Evolutionary conservation across 2,797 vertebrate species (phyloP).

Genomic region (Sylvia borin): DNA sequence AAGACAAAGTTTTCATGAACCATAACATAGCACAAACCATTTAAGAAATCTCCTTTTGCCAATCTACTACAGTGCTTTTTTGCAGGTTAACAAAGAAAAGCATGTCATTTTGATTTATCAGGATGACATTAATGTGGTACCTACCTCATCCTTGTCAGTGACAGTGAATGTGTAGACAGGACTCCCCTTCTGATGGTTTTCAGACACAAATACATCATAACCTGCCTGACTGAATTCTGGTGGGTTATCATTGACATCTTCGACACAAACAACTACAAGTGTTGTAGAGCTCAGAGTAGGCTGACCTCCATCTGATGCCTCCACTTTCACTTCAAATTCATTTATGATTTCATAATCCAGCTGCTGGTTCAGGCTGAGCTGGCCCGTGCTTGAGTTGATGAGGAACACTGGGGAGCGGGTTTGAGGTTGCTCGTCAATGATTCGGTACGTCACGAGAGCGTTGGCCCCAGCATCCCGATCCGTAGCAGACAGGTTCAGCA

Average conservation of each 20-base stretch:
- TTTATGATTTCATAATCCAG: slow-evolving; percentile 75
- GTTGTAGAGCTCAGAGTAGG: slow-evolving; percentile 49
- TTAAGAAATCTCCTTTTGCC: not conserved
- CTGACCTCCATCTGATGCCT: slow-evolving; percentile 76
- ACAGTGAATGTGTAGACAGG: slow-evolving; percentile 73
- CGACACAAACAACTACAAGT: slow-evolving; percentile 68
- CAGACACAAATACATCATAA: slow-evolving; percentile 68
- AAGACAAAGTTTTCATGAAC: not conserved
- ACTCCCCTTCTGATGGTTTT: slow-evolving; percentile 75
- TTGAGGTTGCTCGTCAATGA: slow-evolving; percentile 65
- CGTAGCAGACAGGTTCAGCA: slow-evolving; percentile 66
- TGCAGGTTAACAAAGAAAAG: not conserved
- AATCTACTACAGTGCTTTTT: not conserved
- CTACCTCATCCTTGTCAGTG: slow-evolving; percentile 79
- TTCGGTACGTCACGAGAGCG: slow-evolving; percentile 62
- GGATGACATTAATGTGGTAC: not conserved
- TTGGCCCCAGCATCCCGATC: slow-evolving; percentile 77
- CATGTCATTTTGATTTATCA: not conserved
- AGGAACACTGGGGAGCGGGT: slow-evolving; percentile 36
- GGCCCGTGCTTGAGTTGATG: slow-evolving; percentile 63
- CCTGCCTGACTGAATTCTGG: slow-evolving; percentile 74
- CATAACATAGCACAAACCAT: not conserved
- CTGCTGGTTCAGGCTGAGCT: slow-evolving; percentile 60
- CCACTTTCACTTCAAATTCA: slow-evolving; percentile 69
- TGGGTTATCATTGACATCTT: slow-evolving; percentile 78